Conservation (phyloP, 2,888 invertebrate species). For the Hipparchia sbordonii region DNA sequence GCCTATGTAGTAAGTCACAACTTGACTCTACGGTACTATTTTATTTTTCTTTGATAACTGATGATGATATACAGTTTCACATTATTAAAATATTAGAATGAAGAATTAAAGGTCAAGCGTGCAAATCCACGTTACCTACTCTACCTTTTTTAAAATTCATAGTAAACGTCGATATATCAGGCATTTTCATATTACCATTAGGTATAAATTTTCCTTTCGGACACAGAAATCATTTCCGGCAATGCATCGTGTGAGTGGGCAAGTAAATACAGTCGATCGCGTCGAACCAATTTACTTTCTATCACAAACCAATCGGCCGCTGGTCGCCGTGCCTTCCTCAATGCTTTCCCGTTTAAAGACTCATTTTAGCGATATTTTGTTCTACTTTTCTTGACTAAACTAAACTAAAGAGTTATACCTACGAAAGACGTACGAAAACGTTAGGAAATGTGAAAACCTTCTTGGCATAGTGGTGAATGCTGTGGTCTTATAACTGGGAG, state of each 20-base stretch:
- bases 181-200: background rate
- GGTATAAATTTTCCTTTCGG: background rate
- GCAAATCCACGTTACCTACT: background rate
- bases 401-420: too few relatives aligned
- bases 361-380: too few relatives aligned
- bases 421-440: too few relatives aligned
- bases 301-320: conserved; percentile 70
- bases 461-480: too few relatives aligned
- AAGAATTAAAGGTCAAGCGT: background rate
- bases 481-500: too few relatives aligned
- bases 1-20: too few relatives aligned
- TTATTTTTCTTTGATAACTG: background rate
- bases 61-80: too few relatives aligned
- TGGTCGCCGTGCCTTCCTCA: conserved; percentile 42
- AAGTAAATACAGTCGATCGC: conserved; percentile 40
- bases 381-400: too few relatives aligned
- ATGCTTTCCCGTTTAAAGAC: conserved; percentile 17
- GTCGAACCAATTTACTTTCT: conserved; percentile 74
- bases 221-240: conserved; percentile 22
- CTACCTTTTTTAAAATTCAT: too few relatives aligned
- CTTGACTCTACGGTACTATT: background rate
- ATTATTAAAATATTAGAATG: too few relatives aligned
- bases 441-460: too few relatives aligned
- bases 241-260: conserved; percentile 5
- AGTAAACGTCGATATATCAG: background rate